Evolutionary conservation across 2,113 vertebrate genomes (phyloP).

Genomic region (Callocephalon fimbriatum): DNA sequence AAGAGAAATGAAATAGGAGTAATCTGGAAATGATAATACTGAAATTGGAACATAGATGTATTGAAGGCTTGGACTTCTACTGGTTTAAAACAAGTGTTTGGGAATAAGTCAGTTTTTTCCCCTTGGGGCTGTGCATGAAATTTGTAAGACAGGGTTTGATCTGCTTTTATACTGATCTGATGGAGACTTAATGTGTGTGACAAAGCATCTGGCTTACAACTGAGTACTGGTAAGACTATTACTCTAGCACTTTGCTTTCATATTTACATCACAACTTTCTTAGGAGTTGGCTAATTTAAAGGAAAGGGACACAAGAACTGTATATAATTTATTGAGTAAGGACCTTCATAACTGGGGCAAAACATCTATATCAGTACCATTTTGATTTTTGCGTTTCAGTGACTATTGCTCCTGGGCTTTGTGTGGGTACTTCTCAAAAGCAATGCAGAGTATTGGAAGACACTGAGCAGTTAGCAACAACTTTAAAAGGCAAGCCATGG

Average conservation of each 20-base stretch:
- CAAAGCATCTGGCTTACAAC: background rate
- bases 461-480: background rate
- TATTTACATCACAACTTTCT: background rate
- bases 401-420: background rate
- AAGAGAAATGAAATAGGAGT: background rate
- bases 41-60: background rate
- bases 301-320: background rate
- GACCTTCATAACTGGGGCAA: background rate
- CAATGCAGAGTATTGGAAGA: background rate
- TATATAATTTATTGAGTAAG: background rate
- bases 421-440: background rate
- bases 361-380: background rate
- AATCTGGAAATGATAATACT: background rate
- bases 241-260: background rate
- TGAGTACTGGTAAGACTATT: background rate
- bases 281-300: background rate
- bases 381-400: background rate
- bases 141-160: background rate
- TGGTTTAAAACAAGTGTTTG: background rate
- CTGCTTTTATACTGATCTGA: background rate
- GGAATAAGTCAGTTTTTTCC: background rate
- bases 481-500: background rate
- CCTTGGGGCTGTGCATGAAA: background rate
- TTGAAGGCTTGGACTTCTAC: background rate
- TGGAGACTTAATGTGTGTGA: background rate